A percentile compares a stretch with the other conserved stretches of the same genome.
Conservation (phyloP, 2,797 vertebrate genomes). For the Limnodromus scolopaceus region DNA sequence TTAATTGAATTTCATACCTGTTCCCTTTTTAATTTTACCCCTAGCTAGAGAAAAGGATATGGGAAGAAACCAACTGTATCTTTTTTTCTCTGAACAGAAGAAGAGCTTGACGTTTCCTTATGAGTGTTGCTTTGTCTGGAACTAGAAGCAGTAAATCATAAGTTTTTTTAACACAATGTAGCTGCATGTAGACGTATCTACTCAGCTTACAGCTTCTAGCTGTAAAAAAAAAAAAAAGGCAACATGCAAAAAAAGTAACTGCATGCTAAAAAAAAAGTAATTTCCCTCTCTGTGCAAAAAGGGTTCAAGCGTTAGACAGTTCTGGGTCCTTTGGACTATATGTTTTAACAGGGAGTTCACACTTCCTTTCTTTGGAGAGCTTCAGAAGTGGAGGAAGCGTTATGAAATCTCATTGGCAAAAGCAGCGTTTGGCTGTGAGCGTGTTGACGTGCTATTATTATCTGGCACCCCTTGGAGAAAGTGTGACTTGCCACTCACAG, state of each 20-base stretch:
- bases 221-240: background rate
- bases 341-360: background rate
- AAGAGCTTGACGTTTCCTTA: background rate
- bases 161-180: background rate
- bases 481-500: background rate
- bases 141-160: background rate
- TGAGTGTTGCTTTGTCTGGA: background rate
- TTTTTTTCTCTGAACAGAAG: background rate
- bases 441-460: background rate
- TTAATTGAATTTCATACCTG: background rate
- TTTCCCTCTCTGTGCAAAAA: background rate
- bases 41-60: background rate
- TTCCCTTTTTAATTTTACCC: background rate
- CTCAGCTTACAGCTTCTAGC: background rate
- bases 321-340: background rate
- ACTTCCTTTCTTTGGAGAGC: background rate
- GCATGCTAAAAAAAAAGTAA: background rate
- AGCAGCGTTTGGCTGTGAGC: background rate
- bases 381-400: background rate
- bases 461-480: background rate
- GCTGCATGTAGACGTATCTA: background rate
- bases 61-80: background rate
- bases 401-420: background rate
- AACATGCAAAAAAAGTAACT: background rate
- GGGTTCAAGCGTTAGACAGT: background rate